Percentiles rank a stretch among this genome's conserved stretches.
phyloP scores from a whole-genome alignment of 2,888 invertebrate genomes.

The Aporophyla nigra region DNA sequence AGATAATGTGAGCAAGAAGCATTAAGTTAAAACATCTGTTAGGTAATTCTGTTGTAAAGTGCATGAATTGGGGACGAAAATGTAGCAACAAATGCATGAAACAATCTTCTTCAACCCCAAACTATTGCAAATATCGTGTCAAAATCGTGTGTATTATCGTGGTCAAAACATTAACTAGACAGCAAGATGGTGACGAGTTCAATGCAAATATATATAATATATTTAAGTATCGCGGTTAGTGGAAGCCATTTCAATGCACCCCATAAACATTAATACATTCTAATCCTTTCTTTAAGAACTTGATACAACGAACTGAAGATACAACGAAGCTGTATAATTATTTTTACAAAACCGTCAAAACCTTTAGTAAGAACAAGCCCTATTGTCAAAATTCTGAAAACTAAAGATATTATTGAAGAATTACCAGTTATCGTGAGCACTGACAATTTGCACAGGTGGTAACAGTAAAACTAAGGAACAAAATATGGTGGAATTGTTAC shows the following conservation, averaged over 20 bases:
- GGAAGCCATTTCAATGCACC: background rate
- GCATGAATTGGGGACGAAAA: background rate
- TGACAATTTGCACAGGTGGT: conserved; percentile 70
- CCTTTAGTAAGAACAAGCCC: background rate
- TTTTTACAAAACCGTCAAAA: background rate
- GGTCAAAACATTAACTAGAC: background rate
- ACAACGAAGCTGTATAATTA: background rate
- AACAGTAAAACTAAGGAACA: conserved; percentile 25
- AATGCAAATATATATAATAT: no score
- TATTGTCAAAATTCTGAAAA: conserved; percentile 9
- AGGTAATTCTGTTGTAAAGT: conserved; percentile 4
- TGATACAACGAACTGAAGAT: no score
- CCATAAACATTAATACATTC: background rate
- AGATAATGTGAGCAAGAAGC: conserved; percentile 15
- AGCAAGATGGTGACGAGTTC: no score
- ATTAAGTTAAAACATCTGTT: conserved; percentile 33
- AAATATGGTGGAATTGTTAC: conserved; percentile 55
- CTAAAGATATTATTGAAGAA: conserved; percentile 23
- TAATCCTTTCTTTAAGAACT: background rate
- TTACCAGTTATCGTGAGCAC: conserved; percentile 51
- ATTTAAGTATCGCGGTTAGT: background rate
- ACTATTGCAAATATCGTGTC: no score
- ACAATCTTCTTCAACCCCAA: background rate
- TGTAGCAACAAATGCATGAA: conserved; percentile 7
- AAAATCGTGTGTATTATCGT: no score